phyloP scores from a whole-genome alignment of 2,797 vertebrate genomes.

The Urophycis tenuis region DNA sequence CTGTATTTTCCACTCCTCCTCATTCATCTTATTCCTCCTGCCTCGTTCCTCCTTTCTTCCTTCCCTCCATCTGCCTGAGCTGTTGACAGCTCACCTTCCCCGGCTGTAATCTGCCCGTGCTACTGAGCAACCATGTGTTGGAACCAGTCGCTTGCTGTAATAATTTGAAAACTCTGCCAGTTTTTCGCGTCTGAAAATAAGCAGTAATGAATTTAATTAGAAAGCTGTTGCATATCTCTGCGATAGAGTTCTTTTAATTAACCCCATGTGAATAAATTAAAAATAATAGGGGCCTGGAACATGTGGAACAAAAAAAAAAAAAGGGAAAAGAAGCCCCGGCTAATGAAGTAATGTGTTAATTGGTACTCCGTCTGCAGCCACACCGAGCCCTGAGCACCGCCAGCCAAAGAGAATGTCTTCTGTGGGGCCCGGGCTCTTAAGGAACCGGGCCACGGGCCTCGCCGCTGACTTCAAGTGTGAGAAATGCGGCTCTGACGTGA shows the following conservation, averaged over 20 bases:
- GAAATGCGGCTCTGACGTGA: slow-evolving; percentile 75
- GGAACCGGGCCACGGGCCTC: slow-evolving; percentile 62
- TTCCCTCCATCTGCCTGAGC: slow-evolving; percentile 32
- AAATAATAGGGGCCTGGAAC: slow-evolving; percentile 75
- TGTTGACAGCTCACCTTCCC: slow-evolving; percentile 65
- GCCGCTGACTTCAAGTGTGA: slow-evolving; percentile 70
- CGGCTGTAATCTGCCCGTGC: slow-evolving; percentile 59
- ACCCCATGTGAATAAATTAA: slow-evolving; percentile 83
- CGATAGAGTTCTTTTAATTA: slow-evolving; percentile 82
- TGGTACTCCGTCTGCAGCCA: slow-evolving; percentile 70
- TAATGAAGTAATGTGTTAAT: slow-evolving; percentile 78
- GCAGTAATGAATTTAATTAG: slow-evolving; percentile 78
- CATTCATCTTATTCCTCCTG: slow-evolving; percentile 47
- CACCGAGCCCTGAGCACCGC: slow-evolving; percentile 61
- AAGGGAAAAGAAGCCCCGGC: slow-evolving; percentile 48
- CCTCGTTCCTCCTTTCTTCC: slow-evolving; percentile 36
- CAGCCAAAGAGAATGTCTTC: slow-evolving; percentile 67
- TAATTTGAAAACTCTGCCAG: slow-evolving; percentile 71
- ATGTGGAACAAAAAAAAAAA: slow-evolving; percentile 45
- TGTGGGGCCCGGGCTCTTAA: slow-evolving; percentile 50
- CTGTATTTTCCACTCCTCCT: slow-evolving; percentile 38
- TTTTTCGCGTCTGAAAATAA: slow-evolving; percentile 65
- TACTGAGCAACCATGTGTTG: slow-evolving; percentile 64
- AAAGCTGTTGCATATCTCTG: slow-evolving; percentile 76
- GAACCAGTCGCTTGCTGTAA: slow-evolving; percentile 72